Conservation (phyloP, 2,797 vertebrate species). For the Leptodactylus fallax region DNA sequence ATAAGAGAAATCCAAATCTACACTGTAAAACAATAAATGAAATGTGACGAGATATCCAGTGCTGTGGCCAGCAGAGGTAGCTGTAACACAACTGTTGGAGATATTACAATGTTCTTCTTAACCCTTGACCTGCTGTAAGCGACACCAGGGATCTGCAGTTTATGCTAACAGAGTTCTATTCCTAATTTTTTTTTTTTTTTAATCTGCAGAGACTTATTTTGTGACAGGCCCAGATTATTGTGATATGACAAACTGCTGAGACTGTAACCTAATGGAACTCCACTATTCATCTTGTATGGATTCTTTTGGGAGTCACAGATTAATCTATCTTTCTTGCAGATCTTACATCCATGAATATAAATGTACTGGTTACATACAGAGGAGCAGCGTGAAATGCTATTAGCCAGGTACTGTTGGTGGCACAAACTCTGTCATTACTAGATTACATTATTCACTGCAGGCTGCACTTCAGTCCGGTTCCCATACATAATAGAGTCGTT, state of each 20-base stretch:
- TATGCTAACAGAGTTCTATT: neutral
- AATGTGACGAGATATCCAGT: no score
- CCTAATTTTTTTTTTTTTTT: slow-evolving; percentile 25
- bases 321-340: slow-evolving; percentile 43
- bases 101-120: neutral
- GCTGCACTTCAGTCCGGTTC: slow-evolving; percentile 32
- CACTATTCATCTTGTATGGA: slow-evolving; percentile 50
- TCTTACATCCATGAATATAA: slow-evolving; percentile 58
- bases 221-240: slow-evolving; percentile 15
- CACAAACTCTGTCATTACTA: slow-evolving; percentile 45
- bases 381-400: slow-evolving; percentile 54
- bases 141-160: neutral
- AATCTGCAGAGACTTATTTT: neutral
- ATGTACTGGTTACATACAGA: slow-evolving; percentile 44
- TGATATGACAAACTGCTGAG: slow-evolving; percentile 41
- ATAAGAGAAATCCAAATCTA: no score
- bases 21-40: no score
- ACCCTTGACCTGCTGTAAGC: neutral
- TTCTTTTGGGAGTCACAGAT: slow-evolving; percentile 48
- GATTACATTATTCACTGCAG: slow-evolving; percentile 53
- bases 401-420: slow-evolving; percentile 49
- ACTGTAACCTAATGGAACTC: slow-evolving; percentile 43
- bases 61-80: slow-evolving; percentile 5
- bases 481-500: slow-evolving; percentile 29
- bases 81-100: slow-evolving; percentile 12